These are phyloP conservation scores for Amphipyra berbera DNA, from an alignment of 2,888 invertebrate species.

Conservation along the genomic window DNA sequence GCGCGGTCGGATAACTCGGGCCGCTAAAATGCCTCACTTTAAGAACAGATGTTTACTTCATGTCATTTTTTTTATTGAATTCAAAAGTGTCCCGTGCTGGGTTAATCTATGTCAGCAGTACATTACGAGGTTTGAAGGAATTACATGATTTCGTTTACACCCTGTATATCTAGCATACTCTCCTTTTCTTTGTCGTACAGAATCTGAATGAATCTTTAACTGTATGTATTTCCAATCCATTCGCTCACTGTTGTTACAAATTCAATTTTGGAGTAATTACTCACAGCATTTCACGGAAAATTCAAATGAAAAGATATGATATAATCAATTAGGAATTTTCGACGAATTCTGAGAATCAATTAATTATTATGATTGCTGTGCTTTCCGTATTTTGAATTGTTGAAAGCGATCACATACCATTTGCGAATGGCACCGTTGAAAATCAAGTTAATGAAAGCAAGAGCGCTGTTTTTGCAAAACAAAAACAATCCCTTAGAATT, in stretches of 20 bases:
- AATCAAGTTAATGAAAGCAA: neutral
- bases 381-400: neutral
- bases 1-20: too few species aligned
- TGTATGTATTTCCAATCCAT: neutral
- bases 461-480: neutral
- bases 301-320: neutral
- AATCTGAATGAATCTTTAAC: neutral
- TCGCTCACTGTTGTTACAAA: neutral
- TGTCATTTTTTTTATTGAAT: too few species aligned
- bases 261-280: slow-evolving; percentile 9
- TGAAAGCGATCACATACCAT: slow-evolving; percentile 6
- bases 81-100: too few species aligned
- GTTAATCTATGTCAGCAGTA: too few species aligned
- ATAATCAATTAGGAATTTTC: slow-evolving; percentile 1
- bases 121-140: too few species aligned
- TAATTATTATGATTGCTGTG: slow-evolving; percentile 18
- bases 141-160: too few species aligned
- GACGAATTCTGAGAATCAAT: slow-evolving; percentile 19
- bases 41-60: too few species aligned
- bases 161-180: slow-evolving; percentile 5
- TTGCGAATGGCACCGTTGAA: neutral
- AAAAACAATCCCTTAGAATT: too few species aligned
- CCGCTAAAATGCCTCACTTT: too few species aligned
- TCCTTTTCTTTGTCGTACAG: neutral
- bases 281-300: neutral